Evolutionary conservation across 2,888 invertebrate genomes (phyloP).

Genomic region (Siphonodentalium dalli): DNA sequence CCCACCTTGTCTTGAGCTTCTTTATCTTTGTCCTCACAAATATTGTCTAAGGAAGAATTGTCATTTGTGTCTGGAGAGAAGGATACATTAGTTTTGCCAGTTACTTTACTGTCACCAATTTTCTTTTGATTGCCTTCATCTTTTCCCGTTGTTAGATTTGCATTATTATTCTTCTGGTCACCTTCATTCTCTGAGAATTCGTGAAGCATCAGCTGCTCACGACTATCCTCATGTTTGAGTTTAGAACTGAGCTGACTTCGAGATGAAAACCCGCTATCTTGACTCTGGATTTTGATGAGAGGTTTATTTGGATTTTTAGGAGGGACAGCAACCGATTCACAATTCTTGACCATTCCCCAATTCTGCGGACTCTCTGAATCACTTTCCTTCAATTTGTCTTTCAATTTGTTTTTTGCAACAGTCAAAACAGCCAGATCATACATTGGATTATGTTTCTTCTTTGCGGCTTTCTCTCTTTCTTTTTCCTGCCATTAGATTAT

Average conservation of each 20-base stretch:
- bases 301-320: slow-evolving; percentile 37
- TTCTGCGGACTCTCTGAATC: slow-evolving; percentile 13
- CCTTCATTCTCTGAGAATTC: slow-evolving; percentile 28
- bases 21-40: too few relatives aligned
- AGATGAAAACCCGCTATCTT: slow-evolving; percentile 49
- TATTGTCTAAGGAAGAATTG: too few relatives aligned
- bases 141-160: too few relatives aligned
- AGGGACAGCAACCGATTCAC: slow-evolving; percentile 23
- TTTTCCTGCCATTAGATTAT: slow-evolving; percentile 37
- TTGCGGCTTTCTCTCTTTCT: slow-evolving; percentile 42
- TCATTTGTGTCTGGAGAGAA: too few relatives aligned
- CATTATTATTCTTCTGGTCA: too few relatives aligned
- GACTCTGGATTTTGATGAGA: slow-evolving; percentile 47
- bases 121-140: too few relatives aligned
- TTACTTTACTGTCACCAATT: too few relatives aligned
- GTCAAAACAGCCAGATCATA: slow-evolving; percentile 24
- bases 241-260: slow-evolving; percentile 39
- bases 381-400: too few relatives aligned
- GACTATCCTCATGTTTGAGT: slow-evolving; percentile 28
- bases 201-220: slow-evolving; percentile 28
- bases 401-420: slow-evolving; percentile 9
- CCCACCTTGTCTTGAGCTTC: too few relatives aligned
- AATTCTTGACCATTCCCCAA: slow-evolving; percentile 16
- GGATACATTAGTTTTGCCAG: too few relatives aligned
- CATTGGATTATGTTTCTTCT: slow-evolving; percentile 33